Evolutionary conservation across 2,888 invertebrate species (phyloP), one percentile per base, ranked within the genome.

Genomic region (Drosophila pegasa): DNA sequence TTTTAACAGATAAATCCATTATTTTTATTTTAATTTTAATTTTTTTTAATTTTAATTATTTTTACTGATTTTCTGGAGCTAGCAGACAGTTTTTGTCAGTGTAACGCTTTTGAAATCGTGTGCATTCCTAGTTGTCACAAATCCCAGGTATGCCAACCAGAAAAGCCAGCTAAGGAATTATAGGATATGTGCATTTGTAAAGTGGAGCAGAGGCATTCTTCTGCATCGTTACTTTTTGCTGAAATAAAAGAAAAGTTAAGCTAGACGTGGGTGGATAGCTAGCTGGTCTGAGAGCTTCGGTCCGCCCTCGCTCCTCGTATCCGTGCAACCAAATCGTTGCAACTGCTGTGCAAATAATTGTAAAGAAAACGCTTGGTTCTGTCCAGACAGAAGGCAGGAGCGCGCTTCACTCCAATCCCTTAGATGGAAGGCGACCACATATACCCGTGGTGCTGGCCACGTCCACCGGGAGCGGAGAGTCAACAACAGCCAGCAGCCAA

Each of bases 261-360:
- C 27, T 31, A 29, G 25, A 31, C 22, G 54, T 33, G 51, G 43
- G 45, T 31, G 63, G 22, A 27, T n/a, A n/a, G 18, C 33, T 18
- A n/a, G 20, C 14, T 48, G 9, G 50, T 10, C 52, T 29, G 51
- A 40, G 47, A 33, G 37, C n/a, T 4, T 37, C 20, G 16, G 31
- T 12, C 27, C 43, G 14, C 51, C 12, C 27, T 27, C 27, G 1
- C 12, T 6, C 27, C 12, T 6, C 27, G 41, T 41, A 20, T 25
- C 50, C 65, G 64, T 60, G 31, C 48, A 60, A 63, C 52, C 59
- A 73, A 58, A 64, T 67, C 64, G 72, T 55, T 90, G 90, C 88
- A 90, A 80, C 84, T 81, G 85, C 81, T 88, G 81, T 89, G 89
- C 88, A 89, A 90, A 87, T 90, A 90, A 89, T 86, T 78, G 73